Percentiles rank a stretch among this genome's conserved stretches.
These are phyloP conservation scores for Pollenia griseotomentosa DNA, from an alignment of 2,888 invertebrate species.

Conservation along the genomic window DNA sequence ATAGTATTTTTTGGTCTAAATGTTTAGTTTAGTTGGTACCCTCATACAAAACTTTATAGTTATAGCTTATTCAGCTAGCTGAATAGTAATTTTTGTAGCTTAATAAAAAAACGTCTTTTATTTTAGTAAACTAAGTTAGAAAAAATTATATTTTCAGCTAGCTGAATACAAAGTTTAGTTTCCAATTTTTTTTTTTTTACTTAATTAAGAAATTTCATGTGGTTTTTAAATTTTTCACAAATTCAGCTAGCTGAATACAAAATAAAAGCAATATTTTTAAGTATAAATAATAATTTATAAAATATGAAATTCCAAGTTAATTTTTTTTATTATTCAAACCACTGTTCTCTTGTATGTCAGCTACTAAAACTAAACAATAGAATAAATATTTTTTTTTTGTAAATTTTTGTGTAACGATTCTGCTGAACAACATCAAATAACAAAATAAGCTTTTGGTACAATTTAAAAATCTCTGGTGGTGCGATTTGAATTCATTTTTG, in stretches of 20 bases:
- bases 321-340: neutral
- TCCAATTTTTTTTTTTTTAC: neutral
- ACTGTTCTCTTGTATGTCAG: conserved; percentile 43
- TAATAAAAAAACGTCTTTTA: neutral
- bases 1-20: neutral
- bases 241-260: too few relatives aligned
- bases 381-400: conserved; percentile 54
- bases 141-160: neutral
- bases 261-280: too few relatives aligned
- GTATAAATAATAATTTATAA: too few relatives aligned
- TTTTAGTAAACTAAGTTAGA: neutral
- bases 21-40: neutral
- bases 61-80: too few relatives aligned
- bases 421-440: conserved; percentile 65
- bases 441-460: conserved; percentile 69
- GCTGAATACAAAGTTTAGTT: neutral
- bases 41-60: too few relatives aligned
- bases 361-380: conserved; percentile 65
- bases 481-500: conserved; percentile 61
- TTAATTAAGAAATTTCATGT: too few relatives aligned
- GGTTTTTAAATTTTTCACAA: too few relatives aligned
- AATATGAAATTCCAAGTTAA: too few relatives aligned
- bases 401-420: conserved; percentile 4
- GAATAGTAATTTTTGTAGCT: too few relatives aligned
- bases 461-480: conserved; percentile 69